Percentiles rank a stretch among this genome's conserved stretches.
Conservation (phyloP, 2,113 vertebrate genomes). For the western clawed frog (Xenopus tropicalis) region DNA sequence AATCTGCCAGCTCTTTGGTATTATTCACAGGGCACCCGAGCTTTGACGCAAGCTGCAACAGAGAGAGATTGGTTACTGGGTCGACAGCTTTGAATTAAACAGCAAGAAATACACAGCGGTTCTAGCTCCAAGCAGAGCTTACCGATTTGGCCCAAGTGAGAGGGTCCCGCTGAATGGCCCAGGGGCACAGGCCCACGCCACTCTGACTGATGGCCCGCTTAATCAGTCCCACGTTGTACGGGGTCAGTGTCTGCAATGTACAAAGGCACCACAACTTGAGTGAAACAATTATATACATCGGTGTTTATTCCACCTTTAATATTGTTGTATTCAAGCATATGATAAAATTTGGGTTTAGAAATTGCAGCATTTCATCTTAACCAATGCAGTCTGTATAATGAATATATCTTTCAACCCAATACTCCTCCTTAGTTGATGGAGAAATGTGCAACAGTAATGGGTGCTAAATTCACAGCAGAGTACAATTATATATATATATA, state of each 20-base stretch:
- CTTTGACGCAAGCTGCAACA: slow-evolving; percentile 69
- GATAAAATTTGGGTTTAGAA: no score
- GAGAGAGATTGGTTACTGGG: neutral
- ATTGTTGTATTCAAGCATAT: no score
- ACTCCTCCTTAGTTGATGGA: no score
- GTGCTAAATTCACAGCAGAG: no score
- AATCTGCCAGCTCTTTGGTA: slow-evolving; percentile 59
- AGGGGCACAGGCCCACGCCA: slow-evolving; percentile 73
- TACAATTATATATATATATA: no score
- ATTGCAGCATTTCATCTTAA: no score
- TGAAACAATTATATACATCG: neutral
- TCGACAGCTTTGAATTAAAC: no score
- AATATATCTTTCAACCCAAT: no score
- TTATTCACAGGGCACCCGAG: slow-evolving; percentile 74
- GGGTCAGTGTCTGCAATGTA: slow-evolving; percentile 69
- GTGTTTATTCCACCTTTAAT: no score
- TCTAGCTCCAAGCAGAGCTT: neutral
- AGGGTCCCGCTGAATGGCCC: slow-evolving; percentile 79
- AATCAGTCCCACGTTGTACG: slow-evolving; percentile 84
- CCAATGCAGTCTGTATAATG: no score
- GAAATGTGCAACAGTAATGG: no score
- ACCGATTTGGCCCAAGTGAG: slow-evolving; percentile 74
- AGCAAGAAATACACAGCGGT: neutral
- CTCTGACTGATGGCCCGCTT: slow-evolving; percentile 90
- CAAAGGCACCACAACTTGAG: neutral